Percentiles rank a stretch among this genome's conserved stretches.
These are phyloP conservation scores for Drosophila cracens DNA, from an alignment of 2,888 invertebrate genomes.

Conservation along the genomic window DNA sequence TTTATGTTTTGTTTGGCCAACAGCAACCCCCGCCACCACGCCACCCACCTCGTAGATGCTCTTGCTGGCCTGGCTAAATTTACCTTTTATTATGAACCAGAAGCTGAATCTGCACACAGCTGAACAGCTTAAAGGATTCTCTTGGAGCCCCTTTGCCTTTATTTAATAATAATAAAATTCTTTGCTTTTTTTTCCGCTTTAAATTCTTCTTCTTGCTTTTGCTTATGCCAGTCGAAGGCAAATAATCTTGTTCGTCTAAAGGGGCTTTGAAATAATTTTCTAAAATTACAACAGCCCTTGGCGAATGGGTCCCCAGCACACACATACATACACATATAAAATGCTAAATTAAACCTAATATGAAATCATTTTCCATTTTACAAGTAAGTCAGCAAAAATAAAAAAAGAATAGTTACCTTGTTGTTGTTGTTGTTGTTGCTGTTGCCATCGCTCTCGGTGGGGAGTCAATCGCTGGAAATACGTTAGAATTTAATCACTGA, in stretches of 20 bases:
- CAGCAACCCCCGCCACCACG: too few relatives aligned
- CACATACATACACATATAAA: conserved; percentile 2
- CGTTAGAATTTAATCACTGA: conserved; percentile 48
- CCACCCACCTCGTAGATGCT: conserved; percentile 1
- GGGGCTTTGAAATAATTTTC: conserved; percentile 46
- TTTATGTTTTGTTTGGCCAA: conserved; percentile 2
- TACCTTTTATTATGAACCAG: conserved; percentile 32
- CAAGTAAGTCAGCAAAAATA: conserved; percentile 4
- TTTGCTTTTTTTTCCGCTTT: conserved; percentile 18
- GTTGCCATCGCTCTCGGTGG: not conserved
- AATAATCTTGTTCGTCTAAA: conserved; percentile 43
- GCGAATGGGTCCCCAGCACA: conserved; percentile 8
- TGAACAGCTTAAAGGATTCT: conserved; percentile 52
- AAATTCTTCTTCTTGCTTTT: not conserved
- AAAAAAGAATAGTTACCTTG: not conserved
- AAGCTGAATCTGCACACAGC: conserved; percentile 20
- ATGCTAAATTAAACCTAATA: conserved; percentile 60
- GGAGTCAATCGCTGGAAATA: conserved; percentile 41
- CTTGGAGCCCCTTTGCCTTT: conserved; percentile 33
- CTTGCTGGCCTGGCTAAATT: conserved; percentile 30
- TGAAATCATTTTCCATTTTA: conserved; percentile 60
- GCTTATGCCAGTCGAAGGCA: conserved; percentile 1
- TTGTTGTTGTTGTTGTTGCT: not conserved
- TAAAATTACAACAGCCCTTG: conserved; percentile 54
- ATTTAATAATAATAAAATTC: conserved; percentile 54